Conservation (phyloP, 2,888 invertebrate species). For the Osedax frankpressi region DNA sequence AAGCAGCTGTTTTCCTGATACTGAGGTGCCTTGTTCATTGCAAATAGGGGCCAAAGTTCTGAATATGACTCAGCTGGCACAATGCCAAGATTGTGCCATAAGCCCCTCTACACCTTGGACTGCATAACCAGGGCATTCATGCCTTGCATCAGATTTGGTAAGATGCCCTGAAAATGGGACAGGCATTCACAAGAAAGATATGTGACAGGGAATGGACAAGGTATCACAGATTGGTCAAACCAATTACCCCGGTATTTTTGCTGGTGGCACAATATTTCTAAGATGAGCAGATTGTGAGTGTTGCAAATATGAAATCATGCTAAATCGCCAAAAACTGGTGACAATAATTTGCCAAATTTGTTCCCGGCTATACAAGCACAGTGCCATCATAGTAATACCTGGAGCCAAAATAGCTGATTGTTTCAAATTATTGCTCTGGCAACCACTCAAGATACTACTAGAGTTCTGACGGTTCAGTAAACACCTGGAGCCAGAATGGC, state of each 20-base stretch:
- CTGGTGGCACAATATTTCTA: not conserved
- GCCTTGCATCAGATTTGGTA: not conserved
- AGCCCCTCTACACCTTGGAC: not conserved
- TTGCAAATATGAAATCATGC: not conserved
- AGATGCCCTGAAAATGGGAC: not conserved
- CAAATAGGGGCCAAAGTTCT: constrained; percentile 4
- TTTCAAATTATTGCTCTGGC: no score
- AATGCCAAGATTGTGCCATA: not conserved
- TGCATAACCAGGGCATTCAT: constrained; percentile 4
- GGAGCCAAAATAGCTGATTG: no score
- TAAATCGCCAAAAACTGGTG: not conserved
- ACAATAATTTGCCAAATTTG: not conserved
- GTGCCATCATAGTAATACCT: not conserved
- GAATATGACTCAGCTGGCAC: not conserved
- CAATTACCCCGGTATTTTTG: not conserved
- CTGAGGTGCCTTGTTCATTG: not conserved
- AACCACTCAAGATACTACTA: no score
- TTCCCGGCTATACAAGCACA: not conserved
- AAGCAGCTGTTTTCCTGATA: not conserved
- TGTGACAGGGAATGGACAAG: not conserved
- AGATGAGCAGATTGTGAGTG: constrained; percentile 2
- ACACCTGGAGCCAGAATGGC: no score
- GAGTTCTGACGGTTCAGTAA: no score
- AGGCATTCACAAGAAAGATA: constrained; percentile 1
- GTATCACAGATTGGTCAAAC: constrained; percentile 1